Conservation (phyloP, 2,113 vertebrate species). For the Esox niger region DNA sequence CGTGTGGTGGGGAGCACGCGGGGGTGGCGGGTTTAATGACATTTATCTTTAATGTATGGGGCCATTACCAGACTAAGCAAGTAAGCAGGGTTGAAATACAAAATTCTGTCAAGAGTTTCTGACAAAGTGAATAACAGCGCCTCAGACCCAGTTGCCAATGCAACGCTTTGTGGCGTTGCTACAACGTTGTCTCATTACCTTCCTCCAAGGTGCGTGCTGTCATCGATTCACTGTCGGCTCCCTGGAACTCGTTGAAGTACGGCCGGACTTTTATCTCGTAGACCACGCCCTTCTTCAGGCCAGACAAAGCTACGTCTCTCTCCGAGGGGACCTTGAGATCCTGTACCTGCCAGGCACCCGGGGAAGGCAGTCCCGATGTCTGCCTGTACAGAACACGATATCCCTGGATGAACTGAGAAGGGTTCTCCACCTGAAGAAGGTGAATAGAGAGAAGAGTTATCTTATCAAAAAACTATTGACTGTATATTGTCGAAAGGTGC, state of each 20-base stretch:
- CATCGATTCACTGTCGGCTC: slow-evolving; percentile 93
- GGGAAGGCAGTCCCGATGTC: slow-evolving; percentile 81
- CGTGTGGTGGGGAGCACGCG: too few relatives aligned
- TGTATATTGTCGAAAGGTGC: too few relatives aligned
- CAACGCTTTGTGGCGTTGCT: not conserved
- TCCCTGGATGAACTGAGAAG: slow-evolving; percentile 94
- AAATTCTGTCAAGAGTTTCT: not conserved
- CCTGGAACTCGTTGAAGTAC: slow-evolving; percentile 96
- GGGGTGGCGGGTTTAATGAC: too few relatives aligned
- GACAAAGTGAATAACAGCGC: too few relatives aligned
- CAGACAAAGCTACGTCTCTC: slow-evolving; percentile 80
- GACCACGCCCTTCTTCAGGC: slow-evolving; percentile 87
- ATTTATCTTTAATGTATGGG: slow-evolving; percentile 41
- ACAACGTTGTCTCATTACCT: slow-evolving; percentile 69
- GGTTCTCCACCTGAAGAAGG: slow-evolving; percentile 83
- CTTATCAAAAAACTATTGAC: not conserved
- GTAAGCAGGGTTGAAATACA: not conserved
- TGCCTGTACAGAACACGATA: slow-evolving; percentile 90
- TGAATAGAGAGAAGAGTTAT: slow-evolving; percentile 2
- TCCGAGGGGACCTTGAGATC: slow-evolving; percentile 88
- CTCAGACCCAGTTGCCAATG: not conserved
- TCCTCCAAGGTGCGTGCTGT: slow-evolving; percentile 91
- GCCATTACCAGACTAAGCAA: slow-evolving; percentile 41
- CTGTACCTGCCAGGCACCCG: slow-evolving; percentile 82
- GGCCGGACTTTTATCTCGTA: slow-evolving; percentile 94